Evolutionary conservation across 2,888 invertebrate genomes (phyloP), one percentile per base, ranked within the genome.

Genomic region (Cinara cedri): DNA sequence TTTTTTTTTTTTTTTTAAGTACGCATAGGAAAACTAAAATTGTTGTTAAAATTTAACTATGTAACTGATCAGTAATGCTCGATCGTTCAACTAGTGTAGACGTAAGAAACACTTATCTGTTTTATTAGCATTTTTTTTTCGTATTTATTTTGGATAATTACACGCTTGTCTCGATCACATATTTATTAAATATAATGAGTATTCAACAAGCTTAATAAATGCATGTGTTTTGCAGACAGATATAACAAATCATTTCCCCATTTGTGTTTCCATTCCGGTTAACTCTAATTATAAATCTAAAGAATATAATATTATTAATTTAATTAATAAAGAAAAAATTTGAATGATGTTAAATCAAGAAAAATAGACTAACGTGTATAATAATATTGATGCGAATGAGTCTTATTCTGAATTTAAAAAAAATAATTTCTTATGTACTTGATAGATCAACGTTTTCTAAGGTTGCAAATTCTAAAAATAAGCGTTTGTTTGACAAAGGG

Each of bases 151-250:
- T n/a, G n/a, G n/a, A n/a, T n/a, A n/a, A n/a, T n/a, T n/a, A n/a
- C 68, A 68, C 4, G 11, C 68, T 16, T 68, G 26, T 16, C 10
- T 68, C 4, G 26, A 68, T 68, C 51, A 68, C 51, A 51, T 26
- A 51, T 26, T 66, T 16, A 4, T 51, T n/a, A 16, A 60, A 13
- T 13, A 9, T 60, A 60, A 26, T 60, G 57, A 60, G 14, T 26
- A 60, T 14, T 26, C 26, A 26, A 60, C 16, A 26, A 60, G 14
- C 19, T 42, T 42, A 42, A 11, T 63, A 3, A 63, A 63, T 4
- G 13, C 46, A 9, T 44, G 21, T 21, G 44, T 65, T 21, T 24
- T 46, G 19, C 65, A 66, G 46, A 66, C 21, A 4, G 21, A 46
- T 66, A 66, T 66, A 21, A 66, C 21, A 4, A 24, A 66, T 6